Conservation (phyloP, 1,140 invertebrate species). For the Drosophila willistoni region DNA sequence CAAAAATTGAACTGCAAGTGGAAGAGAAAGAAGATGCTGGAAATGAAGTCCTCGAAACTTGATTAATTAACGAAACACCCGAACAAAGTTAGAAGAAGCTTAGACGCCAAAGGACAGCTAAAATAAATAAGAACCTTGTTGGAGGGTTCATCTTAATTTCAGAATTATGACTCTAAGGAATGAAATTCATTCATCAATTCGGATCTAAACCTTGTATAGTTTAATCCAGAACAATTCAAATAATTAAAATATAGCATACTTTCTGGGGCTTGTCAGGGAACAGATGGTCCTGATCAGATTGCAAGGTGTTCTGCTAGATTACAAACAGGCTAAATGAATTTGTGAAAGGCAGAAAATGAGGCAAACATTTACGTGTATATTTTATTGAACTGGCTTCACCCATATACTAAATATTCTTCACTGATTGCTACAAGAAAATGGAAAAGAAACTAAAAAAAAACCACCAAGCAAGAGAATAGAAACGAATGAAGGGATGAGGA, state of each 20-base stretch:
- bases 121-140: too few species aligned
- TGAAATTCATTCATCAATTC: too few species aligned
- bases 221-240: neutral
- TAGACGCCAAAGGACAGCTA: neutral
- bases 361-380: slow-evolving; percentile 57
- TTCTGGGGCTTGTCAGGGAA: neutral
- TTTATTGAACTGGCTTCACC: slow-evolving; percentile 59
- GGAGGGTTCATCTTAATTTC: too few species aligned
- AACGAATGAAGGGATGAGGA: slow-evolving; percentile 7
- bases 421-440: slow-evolving; percentile 52
- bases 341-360: slow-evolving; percentile 25
- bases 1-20: slow-evolving; percentile 21
- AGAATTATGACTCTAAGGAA: too few species aligned
- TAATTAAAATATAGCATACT: neutral
- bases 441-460: neutral
- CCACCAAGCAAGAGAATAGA: neutral
- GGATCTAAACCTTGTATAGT: too few species aligned
- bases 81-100: slow-evolving; percentile 7
- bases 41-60: neutral
- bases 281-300: neutral
- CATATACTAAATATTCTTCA: slow-evolving; percentile 55
- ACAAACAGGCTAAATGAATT: slow-evolving; percentile 42
- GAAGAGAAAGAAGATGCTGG: neutral
- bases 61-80: neutral
- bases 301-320: neutral